Base-by-base conservation (phyloP, 2,797 vertebrate species). In the Halcyon chelicuti region DNA sequence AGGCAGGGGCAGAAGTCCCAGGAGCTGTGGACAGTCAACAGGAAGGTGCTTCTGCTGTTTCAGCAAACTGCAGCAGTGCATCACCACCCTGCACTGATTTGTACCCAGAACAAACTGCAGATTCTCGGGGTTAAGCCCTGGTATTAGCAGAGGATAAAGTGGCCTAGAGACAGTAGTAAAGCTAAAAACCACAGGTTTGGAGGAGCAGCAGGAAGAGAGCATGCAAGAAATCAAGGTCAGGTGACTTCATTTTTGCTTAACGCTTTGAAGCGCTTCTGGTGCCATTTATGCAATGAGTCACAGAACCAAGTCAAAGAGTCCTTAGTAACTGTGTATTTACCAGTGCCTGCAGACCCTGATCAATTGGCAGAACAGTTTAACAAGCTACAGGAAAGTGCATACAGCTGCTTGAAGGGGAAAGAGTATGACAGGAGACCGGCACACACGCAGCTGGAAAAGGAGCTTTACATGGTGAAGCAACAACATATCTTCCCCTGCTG, bases 61-160 rank as follows among this genome's bases (percentile, higher is more conserved):
- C 86, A 77, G 82, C 70, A 82, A 88, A 68, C 47, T 58, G 51
- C 49, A 77, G 68, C 16, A 44, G 40, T 14, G 13, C 80, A 49
- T 90, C 61, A 40, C 35, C 7, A 7, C 76, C 82, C 28, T 57
- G 54, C 78, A 96, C 84, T 55, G 58, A 82, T 94, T 86, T 78
- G 67, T 86, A 90, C 67, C 65, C 75, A 52, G 70, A 81, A 87
- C 47, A 68, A 94, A 72, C 86, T 90, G 67, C 42, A 14, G 49
- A 70, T 93, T 77, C 75, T 80, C 11, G 17, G 60, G 91, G 91
- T 94, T 95, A 96, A 96, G 87, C 80, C 82, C 46, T 80, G 80
- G 83, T 25, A 83, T 91, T 91, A 97, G 68, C 62, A 81, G 91
- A 79, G 84, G 88, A 96, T 96, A 94, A 90, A 79, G 75, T 70